Evolutionary conservation across 1,140 invertebrate species (phyloP).

Genomic region (Capitella teleta): DNA sequence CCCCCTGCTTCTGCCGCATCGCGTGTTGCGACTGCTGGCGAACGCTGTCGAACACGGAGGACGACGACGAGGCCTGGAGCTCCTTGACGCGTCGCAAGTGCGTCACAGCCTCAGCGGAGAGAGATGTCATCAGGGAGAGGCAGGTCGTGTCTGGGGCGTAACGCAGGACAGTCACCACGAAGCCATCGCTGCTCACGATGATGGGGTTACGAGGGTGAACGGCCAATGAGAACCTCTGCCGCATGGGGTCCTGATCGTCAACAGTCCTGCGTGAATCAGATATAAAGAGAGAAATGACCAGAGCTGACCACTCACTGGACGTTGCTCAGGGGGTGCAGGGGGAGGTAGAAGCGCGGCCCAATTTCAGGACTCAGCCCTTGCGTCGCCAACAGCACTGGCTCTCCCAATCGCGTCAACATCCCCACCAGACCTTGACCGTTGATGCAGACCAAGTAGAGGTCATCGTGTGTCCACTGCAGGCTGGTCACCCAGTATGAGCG

Average conservation of each 20-base stretch:
- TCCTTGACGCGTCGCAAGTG: no score
- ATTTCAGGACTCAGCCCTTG: conserved; percentile 28
- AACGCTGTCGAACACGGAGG: no score
- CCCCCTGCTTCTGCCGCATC: no score
- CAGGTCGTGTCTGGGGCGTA: conserved; percentile 14
- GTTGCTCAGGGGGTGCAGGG: conserved; percentile 32
- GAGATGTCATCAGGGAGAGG: conserved; percentile 25
- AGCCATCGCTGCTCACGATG: conserved; percentile 39
- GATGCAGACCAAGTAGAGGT: conserved; percentile 35
- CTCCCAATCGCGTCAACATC: conserved; percentile 32
- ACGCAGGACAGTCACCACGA: conserved; percentile 25
- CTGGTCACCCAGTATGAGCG: conserved; percentile 36
- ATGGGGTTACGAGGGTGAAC: conserved; percentile 34
- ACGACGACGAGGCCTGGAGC: no score
- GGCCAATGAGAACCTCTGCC: conserved; percentile 33
- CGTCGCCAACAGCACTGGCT: conserved; percentile 29
- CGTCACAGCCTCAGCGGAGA: no score
- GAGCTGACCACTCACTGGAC: conserved; percentile 19
- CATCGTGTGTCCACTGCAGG: conserved; percentile 35
- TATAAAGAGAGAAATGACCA: not conserved
- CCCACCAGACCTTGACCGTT: conserved; percentile 30
- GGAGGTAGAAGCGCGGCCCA: conserved; percentile 33
- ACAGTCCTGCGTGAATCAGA: not conserved
- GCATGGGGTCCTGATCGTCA: conserved; percentile 9
- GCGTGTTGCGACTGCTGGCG: no score